phyloP scores from a whole-genome alignment of 2,888 invertebrate species.

The Cataglyphis rosenhaueri region DNA sequence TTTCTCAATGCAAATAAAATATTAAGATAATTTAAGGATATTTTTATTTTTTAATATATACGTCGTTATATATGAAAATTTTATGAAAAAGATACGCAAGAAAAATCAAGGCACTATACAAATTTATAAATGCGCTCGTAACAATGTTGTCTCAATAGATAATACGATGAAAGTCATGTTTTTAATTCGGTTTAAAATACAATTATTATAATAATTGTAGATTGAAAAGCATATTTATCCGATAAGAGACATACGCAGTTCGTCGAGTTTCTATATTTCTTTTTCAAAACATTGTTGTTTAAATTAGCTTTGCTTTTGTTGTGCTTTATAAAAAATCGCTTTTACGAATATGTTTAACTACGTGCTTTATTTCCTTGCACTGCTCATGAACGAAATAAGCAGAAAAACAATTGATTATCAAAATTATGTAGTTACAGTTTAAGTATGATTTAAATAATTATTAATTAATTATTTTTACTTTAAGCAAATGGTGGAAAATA shows the following conservation, averaged over 20 bases:
- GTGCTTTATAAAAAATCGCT: neutral
- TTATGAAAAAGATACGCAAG: neutral
- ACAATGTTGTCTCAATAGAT: neutral
- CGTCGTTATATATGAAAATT: neutral
- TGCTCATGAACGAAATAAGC: conserved; percentile 20
- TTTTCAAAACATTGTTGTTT: conserved; percentile 16
- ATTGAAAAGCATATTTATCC: neutral
- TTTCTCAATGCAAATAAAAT: neutral
- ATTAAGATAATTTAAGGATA: neutral
- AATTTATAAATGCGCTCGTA: neutral
- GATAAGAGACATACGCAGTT: neutral
- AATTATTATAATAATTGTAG: neutral
- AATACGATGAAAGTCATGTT: neutral
- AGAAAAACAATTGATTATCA: conserved; percentile 19
- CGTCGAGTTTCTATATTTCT: conserved; percentile 5
- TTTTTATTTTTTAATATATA: neutral
- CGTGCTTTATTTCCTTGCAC: neutral
- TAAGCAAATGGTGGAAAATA: neutral
- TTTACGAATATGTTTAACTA: neutral
- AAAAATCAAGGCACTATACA: neutral
- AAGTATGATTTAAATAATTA: conserved; percentile 49
- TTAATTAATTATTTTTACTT: conserved; percentile 58
- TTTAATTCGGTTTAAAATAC: neutral
- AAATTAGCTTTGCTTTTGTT: neutral
- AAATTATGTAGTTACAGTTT: conserved; percentile 4